Base-by-base conservation (phyloP, 2,797 vertebrate genomes). In the Stomatorhinus walkeri region DNA sequence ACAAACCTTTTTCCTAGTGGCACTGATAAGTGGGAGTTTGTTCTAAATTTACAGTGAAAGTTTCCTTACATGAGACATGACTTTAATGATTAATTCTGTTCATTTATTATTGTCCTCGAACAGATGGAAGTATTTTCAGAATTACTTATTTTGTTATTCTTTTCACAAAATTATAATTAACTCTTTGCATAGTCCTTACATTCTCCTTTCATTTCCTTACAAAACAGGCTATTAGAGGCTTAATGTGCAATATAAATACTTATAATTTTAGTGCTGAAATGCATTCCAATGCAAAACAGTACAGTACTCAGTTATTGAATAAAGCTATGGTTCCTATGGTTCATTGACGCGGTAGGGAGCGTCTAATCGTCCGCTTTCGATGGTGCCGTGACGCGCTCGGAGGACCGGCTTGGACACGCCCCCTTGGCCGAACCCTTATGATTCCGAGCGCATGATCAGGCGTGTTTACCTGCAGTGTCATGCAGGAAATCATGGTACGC, bases 361-460 rank as follows among this genome's bases (percentile, higher is more conserved):
- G 16, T 24, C 0, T 14, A 43, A 7, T 79, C 16, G 14, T 40
- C 14, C 32, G 72, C 43, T 61, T 81, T 89, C 88, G 22, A 89
- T 89, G 88, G 88, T 89, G 48, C 32, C 85, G 19, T 89, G 59
- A 86, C 19, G 52, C 88, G 36, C 28, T 90, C 91, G 89, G 89
- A 89, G 36, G 85, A 89, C 88, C 72, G 64, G 43, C 2, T 16
- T 72, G 52, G 84, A n/a, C 61, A 89, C 93, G 91, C 95, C 93
- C 89, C 88, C 91, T 83, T 36, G 92, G 91, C 93, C 92, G 87
- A 48, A 90, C 89, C 91, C 89, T 92, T 93, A 93, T 94, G 94
- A 95, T 93, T 89, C 7, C 84, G 90, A 91, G 91, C 96, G 95
- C 96, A 91, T 96, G 96, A 96, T 90, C 92, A 90, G 91, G 90